Percentiles rank a stretch among this genome's conserved stretches.
Conservation (phyloP, 1,140 invertebrate species). For the Ostrea denselamellosa region DNA sequence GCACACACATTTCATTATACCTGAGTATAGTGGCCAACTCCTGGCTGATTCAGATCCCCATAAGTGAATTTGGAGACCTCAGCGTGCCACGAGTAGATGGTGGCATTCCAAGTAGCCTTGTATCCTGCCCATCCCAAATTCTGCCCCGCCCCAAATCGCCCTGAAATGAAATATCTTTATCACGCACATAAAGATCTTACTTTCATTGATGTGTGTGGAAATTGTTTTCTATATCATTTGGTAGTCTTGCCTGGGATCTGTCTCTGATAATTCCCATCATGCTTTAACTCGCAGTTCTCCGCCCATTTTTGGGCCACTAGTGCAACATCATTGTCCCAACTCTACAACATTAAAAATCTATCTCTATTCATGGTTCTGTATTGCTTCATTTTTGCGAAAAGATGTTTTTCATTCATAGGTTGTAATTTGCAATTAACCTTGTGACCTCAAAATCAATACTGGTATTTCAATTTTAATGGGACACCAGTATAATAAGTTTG, state of each 20-base stretch:
- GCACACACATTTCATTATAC: too few species aligned
- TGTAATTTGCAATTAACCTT: too few species aligned
- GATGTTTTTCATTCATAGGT: too few species aligned
- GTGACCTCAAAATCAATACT: too few species aligned
- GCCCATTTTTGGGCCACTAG: conserved; percentile 69
- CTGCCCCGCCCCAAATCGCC: not conserved
- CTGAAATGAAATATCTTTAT: not conserved
- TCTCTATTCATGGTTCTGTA: not conserved
- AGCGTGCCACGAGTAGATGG: not conserved
- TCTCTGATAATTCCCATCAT: conserved; percentile 57
- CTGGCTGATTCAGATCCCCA: not conserved
- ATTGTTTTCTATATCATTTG: not conserved
- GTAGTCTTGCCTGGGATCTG: conserved; percentile 59
- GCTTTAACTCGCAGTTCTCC: conserved; percentile 56
- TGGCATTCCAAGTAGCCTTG: not conserved
- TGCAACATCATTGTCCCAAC: conserved; percentile 63
- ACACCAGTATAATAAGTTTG: too few species aligned
- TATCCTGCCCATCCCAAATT: not conserved
- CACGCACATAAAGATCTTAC: not conserved
- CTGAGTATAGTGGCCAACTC: not conserved
- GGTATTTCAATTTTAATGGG: too few species aligned
- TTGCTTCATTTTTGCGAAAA: too few species aligned
- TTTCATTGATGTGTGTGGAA: not conserved
- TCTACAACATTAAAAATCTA: conserved; percentile 29
- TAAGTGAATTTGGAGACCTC: not conserved